Base-by-base conservation (phyloP, 2,113 vertebrate genomes). In the Mus spicilegus region DNA sequence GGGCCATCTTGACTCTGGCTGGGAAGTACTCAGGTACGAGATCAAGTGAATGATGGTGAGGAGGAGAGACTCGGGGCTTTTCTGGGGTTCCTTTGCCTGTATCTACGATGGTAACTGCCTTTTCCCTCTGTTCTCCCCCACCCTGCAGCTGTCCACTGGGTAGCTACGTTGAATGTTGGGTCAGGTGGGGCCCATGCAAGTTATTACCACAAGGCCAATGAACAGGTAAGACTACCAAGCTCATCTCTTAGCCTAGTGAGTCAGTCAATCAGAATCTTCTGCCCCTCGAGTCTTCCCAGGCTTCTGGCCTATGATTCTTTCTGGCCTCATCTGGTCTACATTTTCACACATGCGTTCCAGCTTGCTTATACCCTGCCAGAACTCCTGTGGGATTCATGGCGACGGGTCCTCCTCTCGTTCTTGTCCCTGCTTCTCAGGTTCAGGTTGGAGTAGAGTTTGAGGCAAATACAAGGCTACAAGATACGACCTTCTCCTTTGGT, bases 371-470 rank as follows among this genome's bases (percentile, higher is more conserved):
- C 80, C 42, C 20, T 7, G 0, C 46, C 30, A 30, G 46, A 24
- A 69, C 36, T 51, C 73, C 7, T 46, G 26, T 67, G 28, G 51
- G 16, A 10, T 51, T 75, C 70, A 46, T 6, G 1, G 17, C 56
- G 6, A 0, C 12, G 0, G 28, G 0, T 30, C 46, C 4, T 28
- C 51, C 33, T 69, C 73, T 70, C 54, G 4, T 78, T 87, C 28
- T 93, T 89, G 70, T 26, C 0, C 11, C 0, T 1, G 46, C 6
- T 36, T 22, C 36, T 10, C 98, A 99, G 99, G 99, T 99, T 75
- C 99, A 99, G 97, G 99, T 99, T 0, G 99, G 99, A 10, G 99
- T 99, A 95, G 99, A 99, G 98, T 99, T 99, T 98, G 99, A 99
- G 97, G 99, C 99, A 80, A 99, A 99, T 94, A 99, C 99, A 0